These are phyloP conservation scores for Psittacula derbiana DNA, from an alignment of 2,797 vertebrate genomes.

Conservation along the genomic window DNA sequence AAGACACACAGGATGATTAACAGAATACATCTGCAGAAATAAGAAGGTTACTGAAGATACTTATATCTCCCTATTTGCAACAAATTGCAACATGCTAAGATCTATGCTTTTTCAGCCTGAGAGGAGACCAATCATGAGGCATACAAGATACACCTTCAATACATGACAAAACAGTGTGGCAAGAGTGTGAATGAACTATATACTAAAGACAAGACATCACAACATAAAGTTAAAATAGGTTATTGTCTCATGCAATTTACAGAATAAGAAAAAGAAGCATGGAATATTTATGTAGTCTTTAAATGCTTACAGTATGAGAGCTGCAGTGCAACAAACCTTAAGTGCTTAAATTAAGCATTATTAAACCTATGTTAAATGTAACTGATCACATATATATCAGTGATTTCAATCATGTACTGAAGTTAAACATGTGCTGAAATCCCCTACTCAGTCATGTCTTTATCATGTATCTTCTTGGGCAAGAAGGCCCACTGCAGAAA, in stretches of 20 bases:
- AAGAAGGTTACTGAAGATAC: background rate
- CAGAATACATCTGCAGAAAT: background rate
- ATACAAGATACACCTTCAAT: background rate
- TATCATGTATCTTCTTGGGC: background rate
- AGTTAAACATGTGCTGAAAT: background rate
- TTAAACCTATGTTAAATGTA: background rate
- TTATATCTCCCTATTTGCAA: background rate
- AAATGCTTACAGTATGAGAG: background rate
- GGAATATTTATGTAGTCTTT: background rate
- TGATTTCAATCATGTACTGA: background rate
- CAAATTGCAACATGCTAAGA: background rate
- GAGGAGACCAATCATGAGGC: background rate
- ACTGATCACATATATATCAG: background rate
- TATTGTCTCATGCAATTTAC: background rate
- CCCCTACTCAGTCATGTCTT: background rate
- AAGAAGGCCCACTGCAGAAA: background rate
- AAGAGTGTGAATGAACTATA: background rate
- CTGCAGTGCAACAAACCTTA: background rate
- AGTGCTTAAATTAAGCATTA: background rate
- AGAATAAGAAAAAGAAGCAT: background rate
- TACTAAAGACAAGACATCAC: background rate
- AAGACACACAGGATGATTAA: background rate
- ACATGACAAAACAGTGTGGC: background rate
- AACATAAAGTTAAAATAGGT: background rate
- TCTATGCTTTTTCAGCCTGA: background rate